Conservation (phyloP, 2,113 vertebrate species). For the Colossoma macropomum region DNA sequence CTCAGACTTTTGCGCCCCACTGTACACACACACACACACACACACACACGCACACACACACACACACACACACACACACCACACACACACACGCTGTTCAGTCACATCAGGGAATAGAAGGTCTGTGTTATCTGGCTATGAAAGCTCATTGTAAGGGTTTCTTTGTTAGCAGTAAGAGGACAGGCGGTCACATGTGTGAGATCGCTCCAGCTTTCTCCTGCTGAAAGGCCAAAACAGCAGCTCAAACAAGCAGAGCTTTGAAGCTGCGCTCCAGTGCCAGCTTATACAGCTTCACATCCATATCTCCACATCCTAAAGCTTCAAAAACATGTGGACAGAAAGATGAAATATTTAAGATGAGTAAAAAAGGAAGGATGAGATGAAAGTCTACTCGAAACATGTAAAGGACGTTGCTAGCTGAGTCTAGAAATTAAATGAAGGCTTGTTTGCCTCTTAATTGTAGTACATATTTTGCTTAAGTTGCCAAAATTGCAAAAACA, state of each 20-base stretch:
- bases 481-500: too few species aligned
- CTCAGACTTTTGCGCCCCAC: too few species aligned
- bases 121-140: not conserved
- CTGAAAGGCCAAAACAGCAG: not conserved
- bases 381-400: not conserved
- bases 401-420: too few species aligned
- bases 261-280: not conserved
- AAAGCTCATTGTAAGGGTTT: not conserved
- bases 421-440: too few species aligned
- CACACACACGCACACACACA: not conserved
- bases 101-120: not conserved
- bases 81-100: not conserved
- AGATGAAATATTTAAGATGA: not conserved
- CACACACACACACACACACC: not conserved
- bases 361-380: not conserved
- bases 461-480: too few species aligned
- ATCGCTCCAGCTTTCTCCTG: not conserved
- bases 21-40: not conserved
- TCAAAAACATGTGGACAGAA: not conserved
- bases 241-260: not conserved
- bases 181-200: not conserved
- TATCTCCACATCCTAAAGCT: not conserved
- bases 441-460: too few species aligned
- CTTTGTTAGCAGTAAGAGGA: not conserved
- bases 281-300: too few species aligned